These are phyloP conservation scores for Euplagia quadripunctaria DNA, from an alignment of 2,888 invertebrate species.

Conservation along the genomic window DNA sequence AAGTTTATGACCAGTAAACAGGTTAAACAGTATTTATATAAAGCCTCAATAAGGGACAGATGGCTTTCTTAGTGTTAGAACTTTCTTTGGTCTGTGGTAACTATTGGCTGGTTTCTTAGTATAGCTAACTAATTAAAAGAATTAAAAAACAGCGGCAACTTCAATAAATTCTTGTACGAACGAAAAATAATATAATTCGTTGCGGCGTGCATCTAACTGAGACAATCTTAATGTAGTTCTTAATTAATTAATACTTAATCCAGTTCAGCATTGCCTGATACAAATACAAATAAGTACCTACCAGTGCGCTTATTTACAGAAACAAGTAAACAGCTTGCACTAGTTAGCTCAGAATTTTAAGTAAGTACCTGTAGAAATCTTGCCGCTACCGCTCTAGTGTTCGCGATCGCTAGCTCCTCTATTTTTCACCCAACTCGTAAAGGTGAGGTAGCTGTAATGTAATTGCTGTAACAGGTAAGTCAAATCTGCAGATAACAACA, in stretches of 20 bases:
- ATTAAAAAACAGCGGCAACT: background rate
- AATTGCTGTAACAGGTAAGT: constrained; percentile 44
- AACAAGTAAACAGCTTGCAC: too few species aligned
- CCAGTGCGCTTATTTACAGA: too few species aligned
- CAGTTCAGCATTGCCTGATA: too few species aligned
- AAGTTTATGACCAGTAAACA: background rate
- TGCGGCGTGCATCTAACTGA: too few species aligned
- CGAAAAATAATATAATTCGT: too few species aligned
- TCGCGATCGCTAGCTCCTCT: background rate
- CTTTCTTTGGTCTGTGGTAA: background rate
- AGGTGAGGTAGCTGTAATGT: background rate
- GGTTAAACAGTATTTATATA: background rate
- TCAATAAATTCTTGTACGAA: background rate
- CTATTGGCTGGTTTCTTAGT: background rate
- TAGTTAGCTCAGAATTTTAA: too few species aligned
- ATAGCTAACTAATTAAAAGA: background rate
- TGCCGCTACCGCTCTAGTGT: background rate
- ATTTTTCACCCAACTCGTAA: background rate
- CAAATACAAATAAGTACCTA: too few species aligned
- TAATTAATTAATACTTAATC: too few species aligned
- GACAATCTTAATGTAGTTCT: too few species aligned
- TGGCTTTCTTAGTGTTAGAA: background rate
- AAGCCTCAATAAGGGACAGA: background rate
- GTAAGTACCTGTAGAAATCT: too few species aligned
- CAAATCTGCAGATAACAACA: constrained; percentile 39